A percentile compares a stretch with the other conserved stretches of the same genome.
Evolutionary conservation across 2,113 vertebrate genomes (phyloP).

Genomic region (Sylvicapra grimmia): DNA sequence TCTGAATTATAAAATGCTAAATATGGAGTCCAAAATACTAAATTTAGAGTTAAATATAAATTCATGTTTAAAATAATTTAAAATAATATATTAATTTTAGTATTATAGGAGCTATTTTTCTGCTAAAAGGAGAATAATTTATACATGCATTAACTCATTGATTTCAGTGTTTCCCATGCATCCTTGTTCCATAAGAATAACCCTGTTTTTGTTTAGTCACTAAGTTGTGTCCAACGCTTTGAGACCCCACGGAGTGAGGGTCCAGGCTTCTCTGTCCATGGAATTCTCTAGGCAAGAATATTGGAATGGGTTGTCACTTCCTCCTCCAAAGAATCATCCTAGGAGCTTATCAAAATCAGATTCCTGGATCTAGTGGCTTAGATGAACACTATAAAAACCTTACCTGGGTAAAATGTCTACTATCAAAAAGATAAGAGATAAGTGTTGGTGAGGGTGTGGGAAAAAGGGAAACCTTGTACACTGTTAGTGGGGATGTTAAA

Average conservation of each 20-base stretch:
- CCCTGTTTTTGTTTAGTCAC: neutral
- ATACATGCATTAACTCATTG: neutral
- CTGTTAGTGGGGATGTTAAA: neutral
- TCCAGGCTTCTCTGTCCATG: neutral
- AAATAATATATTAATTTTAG: conserved; percentile 61
- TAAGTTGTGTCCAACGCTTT: rapidly evolving
- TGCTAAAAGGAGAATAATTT: neutral
- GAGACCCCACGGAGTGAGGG: neutral
- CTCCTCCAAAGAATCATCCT: neutral
- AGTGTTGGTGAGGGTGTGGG: neutral
- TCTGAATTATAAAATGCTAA: neutral
- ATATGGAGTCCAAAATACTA: neutral
- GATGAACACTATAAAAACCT: neutral
- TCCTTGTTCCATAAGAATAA: neutral
- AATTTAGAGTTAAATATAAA: neutral
- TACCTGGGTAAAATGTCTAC: neutral
- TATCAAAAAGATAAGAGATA: neutral
- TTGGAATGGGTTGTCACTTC: neutral
- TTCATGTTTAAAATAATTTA: neutral
- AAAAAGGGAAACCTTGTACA: neutral
- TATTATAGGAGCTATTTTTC: neutral
- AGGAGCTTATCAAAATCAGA: neutral
- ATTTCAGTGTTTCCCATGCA: neutral
- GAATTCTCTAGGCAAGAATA: neutral
- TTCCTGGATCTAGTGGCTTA: neutral